Conservation (phyloP, 2,113 vertebrate genomes). For the Tichodroma muraria region DNA sequence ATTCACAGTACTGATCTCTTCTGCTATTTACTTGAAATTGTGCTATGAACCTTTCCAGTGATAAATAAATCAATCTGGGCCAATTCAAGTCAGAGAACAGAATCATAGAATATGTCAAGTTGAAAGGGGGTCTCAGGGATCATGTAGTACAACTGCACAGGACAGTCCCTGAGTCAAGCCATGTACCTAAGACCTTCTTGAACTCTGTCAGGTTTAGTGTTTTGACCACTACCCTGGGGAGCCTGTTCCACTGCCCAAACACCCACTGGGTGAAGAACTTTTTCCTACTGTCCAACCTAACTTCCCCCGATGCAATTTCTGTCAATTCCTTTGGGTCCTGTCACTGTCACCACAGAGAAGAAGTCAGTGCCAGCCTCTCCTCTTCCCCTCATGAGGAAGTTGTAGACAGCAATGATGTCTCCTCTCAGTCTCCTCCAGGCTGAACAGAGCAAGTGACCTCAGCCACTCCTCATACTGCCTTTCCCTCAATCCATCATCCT, state of each 20-base stretch:
- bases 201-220: not conserved
- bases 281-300: not conserved
- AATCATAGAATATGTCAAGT: not conserved
- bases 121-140: not conserved
- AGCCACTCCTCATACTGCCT: not conserved
- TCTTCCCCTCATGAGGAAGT: not conserved
- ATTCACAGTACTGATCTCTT: not conserved
- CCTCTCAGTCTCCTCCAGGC: not conserved
- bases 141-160: not conserved
- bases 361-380: not conserved
- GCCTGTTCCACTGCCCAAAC: not conserved
- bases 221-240: not conserved
- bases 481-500: not conserved
- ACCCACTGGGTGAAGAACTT: not conserved
- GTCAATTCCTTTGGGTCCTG: not conserved
- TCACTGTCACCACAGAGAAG: not conserved
- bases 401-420: not conserved
- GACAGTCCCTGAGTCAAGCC: not conserved
- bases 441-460: not conserved
- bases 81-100: not conserved
- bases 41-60: not conserved
- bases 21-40: not conserved
- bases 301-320: not conserved
- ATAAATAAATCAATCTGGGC: not conserved
- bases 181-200: not conserved